phyloP scores from a whole-genome alignment of 2,113 vertebrate genomes.

The Sphaerodactylus townsendi region DNA sequence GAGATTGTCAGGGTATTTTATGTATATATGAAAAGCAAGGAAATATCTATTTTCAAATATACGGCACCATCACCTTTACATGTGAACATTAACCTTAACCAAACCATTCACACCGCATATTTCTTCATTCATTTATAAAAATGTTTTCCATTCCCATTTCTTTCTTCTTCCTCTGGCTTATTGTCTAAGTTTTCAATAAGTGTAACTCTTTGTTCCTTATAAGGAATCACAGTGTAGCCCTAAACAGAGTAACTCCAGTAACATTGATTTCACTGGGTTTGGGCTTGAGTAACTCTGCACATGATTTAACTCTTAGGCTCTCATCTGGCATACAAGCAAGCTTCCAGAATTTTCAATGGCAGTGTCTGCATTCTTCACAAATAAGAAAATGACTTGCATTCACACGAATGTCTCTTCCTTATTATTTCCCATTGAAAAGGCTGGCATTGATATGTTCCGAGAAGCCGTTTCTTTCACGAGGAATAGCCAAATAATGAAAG shows the following conservation, averaged over 20 bases:
- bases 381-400: neutral
- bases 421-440: neutral
- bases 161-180: neutral
- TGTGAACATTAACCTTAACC: neutral
- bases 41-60: neutral
- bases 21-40: neutral
- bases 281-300: too few relatives aligned
- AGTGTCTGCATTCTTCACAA: neutral
- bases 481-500: neutral
- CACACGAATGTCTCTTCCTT: neutral
- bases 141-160: neutral
- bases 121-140: neutral
- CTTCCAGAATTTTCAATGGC: slow-evolving; percentile 24
- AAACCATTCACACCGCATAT: neutral
- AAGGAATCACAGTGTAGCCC: neutral
- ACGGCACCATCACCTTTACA: neutral
- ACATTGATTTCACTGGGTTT: too few relatives aligned
- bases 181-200: slow-evolving; percentile 11
- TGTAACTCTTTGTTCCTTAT: slow-evolving; percentile 31
- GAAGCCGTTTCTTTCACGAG: neutral
- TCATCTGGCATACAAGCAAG: slow-evolving; percentile 28
- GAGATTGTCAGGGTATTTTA: neutral
- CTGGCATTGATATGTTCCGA: too few relatives aligned
- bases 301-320: neutral
- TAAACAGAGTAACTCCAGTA: too few relatives aligned